Evolutionary conservation across 2,888 invertebrate species (phyloP), one percentile per base, ranked within the genome.

Genomic region (Neoscelio sp.): DNA sequence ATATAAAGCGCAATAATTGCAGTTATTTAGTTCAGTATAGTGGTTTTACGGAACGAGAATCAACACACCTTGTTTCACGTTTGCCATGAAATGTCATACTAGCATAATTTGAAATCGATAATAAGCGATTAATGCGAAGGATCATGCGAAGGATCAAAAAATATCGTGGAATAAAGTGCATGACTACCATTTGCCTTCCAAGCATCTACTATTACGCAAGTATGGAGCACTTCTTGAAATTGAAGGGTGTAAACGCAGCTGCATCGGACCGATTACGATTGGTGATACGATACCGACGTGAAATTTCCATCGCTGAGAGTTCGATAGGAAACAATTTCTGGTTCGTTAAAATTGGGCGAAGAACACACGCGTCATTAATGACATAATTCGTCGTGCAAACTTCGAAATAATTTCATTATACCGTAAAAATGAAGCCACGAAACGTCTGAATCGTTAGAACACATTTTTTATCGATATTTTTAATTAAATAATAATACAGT

Each of bases 141-240:
- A 48, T 40, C 52, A 50, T 64, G 67, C 62, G 40, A 56, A 60
- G 50, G 28, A 38, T 42, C n/a, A 54, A 33, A 73, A 67, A 62
- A n/a, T 15, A 64, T 20, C 23, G 35, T 23, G 15, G 52, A 65
- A 56, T 33, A 48, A 50, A 38, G 44, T 28, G 23, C 46, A 56
- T 46, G 60, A 62, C 60, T 60, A 20, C 44, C 73, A 62, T 54
- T 78, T 56, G 48, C 70, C 68, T 26, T 44, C 13, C 20, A 6
- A 44, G 62, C 73, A 78, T 81, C 71, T 79, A 83, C 85, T 88
- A 89, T 89, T 88, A 89, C 88, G 88, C 87, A 87, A 88, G 84
- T 65, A 83, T 82, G 82, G 73, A 81, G 82, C 82, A 86, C 84
- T 86, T 86, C 78, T 84, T 83, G 38, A 87, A 88, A 89, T 89